Base-by-base conservation (phyloP, 2,113 vertebrate genomes). In the Rostratula benghalensis region DNA sequence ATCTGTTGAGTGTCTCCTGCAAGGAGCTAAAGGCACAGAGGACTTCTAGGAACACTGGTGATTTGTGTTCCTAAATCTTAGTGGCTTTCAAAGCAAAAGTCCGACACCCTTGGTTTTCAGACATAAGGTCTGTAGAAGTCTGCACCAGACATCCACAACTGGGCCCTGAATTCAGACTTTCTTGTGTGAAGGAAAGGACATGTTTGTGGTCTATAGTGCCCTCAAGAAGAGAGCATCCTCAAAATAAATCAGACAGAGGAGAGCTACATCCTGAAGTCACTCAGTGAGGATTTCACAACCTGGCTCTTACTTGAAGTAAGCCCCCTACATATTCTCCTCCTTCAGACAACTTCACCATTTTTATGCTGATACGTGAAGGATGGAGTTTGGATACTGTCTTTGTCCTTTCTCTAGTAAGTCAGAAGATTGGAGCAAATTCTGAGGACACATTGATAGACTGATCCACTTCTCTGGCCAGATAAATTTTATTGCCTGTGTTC, bases 361-460 rank as follows among this genome's bases (percentile, higher is more conserved):
- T 70, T 39, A 35, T 23, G 28, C 13, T 63, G 45, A 83, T 87
- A 59, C 71, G 33, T 75, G 57, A 91, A 73, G 54, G 31, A 76
- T 48, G 33, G 57, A 45, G 51, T 74, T 94, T 85, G 69, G 48
- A 60, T 56, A 81, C 30, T 21, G 33, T 53, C 64, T 87, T 73
- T 80, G 64, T 16, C 65, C 96, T 91, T 89, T 68, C 41, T 30
- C 56, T 19, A 45, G n/a, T 48, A 77, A 33, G 31, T 31, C 76
- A 70, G 45, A 50, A 90, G n/a, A n/a, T 12, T 63, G 74, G 64
- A 91, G 88, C 59, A 71, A 28, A 85, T 83, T 54, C 37, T 84
- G 31, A 51, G 11, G 60, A 22, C n/a, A 64, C 3, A 2, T 37
- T 89, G 33, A 57, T 24, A 87, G 48, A 54, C n/a, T n/a, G 27